These are phyloP conservation scores for Laspeyria flexula DNA, from an alignment of 2,888 invertebrate species.

Conservation along the genomic window DNA sequence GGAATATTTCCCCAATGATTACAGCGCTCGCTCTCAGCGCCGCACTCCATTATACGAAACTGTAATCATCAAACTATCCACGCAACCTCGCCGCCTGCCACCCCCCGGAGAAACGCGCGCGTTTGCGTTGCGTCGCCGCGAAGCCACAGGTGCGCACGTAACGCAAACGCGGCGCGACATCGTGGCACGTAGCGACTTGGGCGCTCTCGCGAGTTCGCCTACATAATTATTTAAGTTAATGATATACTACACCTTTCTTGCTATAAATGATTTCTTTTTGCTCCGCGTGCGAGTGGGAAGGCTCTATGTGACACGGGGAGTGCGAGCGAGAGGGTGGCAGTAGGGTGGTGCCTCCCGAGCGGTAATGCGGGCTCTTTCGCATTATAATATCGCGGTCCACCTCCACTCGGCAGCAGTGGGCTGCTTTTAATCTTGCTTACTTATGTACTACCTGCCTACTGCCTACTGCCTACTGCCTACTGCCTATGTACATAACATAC, in stretches of 20 bases:
- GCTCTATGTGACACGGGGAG: constrained; percentile 4
- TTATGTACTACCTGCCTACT: constrained; percentile 60
- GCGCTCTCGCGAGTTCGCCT: constrained; percentile 52
- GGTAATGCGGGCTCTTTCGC: constrained; percentile 48
- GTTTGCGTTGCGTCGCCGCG: constrained; percentile 45
- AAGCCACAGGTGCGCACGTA: constrained; percentile 3
- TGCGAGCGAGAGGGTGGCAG: constrained; percentile 42
- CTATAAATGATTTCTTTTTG: constrained; percentile 76
- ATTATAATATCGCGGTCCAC: constrained; percentile 59
- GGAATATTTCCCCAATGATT: constrained; percentile 82
- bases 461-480: constrained; percentile 34
- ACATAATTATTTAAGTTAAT: constrained; percentile 84
- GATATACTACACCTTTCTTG: constrained; percentile 79
- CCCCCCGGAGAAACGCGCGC: constrained; percentile 30
- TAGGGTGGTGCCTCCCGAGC: constrained; percentile 62
- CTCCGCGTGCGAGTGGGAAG: constrained; percentile 52
- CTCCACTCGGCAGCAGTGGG: constrained; percentile 57
- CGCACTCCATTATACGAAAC: constrained; percentile 77
- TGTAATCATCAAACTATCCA: constrained; percentile 79
- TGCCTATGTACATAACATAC: too few species aligned
- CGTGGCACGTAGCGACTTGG: constrained; percentile 34
- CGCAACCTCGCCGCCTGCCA: constrained; percentile 31
- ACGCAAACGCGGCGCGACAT: constrained; percentile 47
- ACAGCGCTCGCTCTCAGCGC: constrained; percentile 65
- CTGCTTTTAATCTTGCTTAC: constrained; percentile 73